These are phyloP conservation scores for Drosophila kikkawai DNA, from an alignment of 1,140 invertebrate species.

Conservation along the genomic window DNA sequence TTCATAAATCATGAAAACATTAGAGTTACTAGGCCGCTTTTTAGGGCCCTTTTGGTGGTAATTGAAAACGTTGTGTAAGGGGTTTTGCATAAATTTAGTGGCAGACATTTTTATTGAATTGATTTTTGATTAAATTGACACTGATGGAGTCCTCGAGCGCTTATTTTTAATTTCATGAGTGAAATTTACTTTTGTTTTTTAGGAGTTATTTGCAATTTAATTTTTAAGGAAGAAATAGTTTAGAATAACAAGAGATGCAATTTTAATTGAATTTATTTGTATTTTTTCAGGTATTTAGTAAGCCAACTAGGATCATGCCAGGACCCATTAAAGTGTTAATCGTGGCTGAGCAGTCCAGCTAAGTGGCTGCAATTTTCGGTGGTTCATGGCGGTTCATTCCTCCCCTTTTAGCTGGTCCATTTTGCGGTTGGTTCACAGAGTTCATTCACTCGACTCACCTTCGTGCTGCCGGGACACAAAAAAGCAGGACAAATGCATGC, in stretches of 20 bases:
- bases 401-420: constrained; percentile 20
- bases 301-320: background rate
- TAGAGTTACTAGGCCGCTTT: constrained; percentile 10
- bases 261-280: too few relatives aligned
- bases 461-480: constrained; percentile 36
- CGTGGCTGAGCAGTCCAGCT: constrained; percentile 2
- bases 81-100: constrained; percentile 12
- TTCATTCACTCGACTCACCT: constrained; percentile 43
- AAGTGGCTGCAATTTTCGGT: constrained; percentile 35
- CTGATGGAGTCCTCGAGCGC: background rate
- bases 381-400: constrained; percentile 6
- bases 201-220: background rate
- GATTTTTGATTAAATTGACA: constrained; percentile 3
- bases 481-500: constrained; percentile 55
- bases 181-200: background rate
- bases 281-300: background rate
- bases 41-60: background rate
- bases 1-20: constrained; percentile 15
- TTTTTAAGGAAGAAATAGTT: background rate
- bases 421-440: constrained; percentile 34
- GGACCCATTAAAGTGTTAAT: constrained; percentile 14
- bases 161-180: background rate
- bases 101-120: constrained; percentile 3
- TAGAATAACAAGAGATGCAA: too few relatives aligned
- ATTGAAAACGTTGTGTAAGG: constrained; percentile 1